Conservation (phyloP, 2,113 vertebrate species). For the Lampris megalopsis region DNA sequence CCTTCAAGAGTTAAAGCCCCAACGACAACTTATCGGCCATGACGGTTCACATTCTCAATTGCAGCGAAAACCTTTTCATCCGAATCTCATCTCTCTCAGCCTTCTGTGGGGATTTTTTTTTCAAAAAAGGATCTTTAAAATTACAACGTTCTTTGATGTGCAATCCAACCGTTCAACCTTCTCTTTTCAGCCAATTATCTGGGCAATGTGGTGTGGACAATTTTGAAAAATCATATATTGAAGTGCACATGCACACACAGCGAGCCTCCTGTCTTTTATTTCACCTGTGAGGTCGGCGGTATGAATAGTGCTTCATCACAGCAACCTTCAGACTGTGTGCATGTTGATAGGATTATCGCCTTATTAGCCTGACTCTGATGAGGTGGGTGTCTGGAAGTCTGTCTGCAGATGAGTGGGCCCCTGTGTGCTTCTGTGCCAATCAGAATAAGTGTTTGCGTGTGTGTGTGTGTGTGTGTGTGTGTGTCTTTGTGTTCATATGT, state of each 20-base stretch:
- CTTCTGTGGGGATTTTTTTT: background rate
- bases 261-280: conserved; percentile 8
- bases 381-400: conserved; percentile 10
- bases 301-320: conserved; percentile 62
- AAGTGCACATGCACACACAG: conserved; percentile 27
- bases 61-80: conserved; percentile 24
- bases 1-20: background rate
- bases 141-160: conserved; percentile 49
- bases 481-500: background rate
- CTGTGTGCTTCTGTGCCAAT: background rate
- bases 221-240: conserved; percentile 14
- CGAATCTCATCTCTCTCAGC: conserved; percentile 7
- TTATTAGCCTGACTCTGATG: conserved; percentile 38
- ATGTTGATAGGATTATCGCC: conserved; percentile 65
- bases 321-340: conserved; percentile 39
- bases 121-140: conserved; percentile 27
- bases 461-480: background rate
- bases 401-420: background rate
- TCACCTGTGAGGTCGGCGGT: conserved; percentile 39
- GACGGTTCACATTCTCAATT: background rate
- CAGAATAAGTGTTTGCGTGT: background rate
- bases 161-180: conserved; percentile 30
- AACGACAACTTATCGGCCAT: background rate
- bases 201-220: conserved; percentile 7
- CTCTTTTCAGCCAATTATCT: conserved; percentile 40